These are phyloP conservation scores for Seriola aureovittata DNA, from an alignment of 2,113 vertebrate genomes.

Conservation along the genomic window DNA sequence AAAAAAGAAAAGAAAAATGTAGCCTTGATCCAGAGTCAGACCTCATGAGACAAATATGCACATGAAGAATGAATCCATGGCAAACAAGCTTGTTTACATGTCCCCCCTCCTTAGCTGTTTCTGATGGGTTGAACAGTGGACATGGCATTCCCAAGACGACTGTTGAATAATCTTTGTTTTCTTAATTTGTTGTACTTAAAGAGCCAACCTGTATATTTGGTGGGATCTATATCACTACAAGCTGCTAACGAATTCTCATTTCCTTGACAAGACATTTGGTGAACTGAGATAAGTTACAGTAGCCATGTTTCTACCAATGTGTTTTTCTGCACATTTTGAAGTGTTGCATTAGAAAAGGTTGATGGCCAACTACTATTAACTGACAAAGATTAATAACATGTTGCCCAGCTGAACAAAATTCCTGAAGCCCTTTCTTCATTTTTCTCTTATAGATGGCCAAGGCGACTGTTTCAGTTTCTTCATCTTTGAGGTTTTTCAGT, in stretches of 20 bases:
- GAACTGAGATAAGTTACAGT: background rate
- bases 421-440: no score
- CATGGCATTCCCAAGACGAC: slow-evolving; percentile 26
- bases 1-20: slow-evolving; percentile 51
- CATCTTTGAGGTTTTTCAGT: no score
- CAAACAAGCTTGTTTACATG: slow-evolving; percentile 51
- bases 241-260: background rate
- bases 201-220: background rate
- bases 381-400: no score
- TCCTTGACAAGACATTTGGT: background rate
- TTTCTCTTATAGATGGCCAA: no score
- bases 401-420: no score
- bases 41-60: slow-evolving; percentile 73
- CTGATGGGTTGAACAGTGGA: slow-evolving; percentile 44
- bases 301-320: no score
- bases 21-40: slow-evolving; percentile 64
- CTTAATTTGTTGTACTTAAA: slow-evolving; percentile 21
- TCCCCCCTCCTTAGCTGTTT: slow-evolving; percentile 39
- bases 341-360: no score
- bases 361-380: no score
- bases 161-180: slow-evolving; percentile 23
- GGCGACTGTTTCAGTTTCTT: no score
- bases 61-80: slow-evolving; percentile 41
- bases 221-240: background rate
- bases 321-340: no score